phyloP scores from a whole-genome alignment of 2,888 invertebrate genomes.

The Fragum sueziense region DNA sequence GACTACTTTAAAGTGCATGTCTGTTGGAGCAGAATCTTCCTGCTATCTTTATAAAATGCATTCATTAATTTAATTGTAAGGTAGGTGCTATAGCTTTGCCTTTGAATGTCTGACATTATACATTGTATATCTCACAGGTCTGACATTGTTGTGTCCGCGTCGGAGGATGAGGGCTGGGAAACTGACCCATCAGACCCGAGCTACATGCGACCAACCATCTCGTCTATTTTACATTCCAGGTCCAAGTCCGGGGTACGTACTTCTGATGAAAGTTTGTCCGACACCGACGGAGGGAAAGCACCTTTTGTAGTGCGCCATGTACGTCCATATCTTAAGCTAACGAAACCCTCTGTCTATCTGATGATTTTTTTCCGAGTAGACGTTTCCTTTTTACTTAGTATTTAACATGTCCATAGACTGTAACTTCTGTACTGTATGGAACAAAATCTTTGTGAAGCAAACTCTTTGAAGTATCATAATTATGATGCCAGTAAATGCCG shows the following conservation, averaged over 20 bases:
- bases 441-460: too few species aligned
- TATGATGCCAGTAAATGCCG: too few species aligned
- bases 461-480: too few species aligned
- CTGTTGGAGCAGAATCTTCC: too few species aligned
- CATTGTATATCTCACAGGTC: slow-evolving; percentile 58
- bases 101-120: too few species aligned
- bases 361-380: not conserved
- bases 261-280: slow-evolving; percentile 64
- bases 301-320: slow-evolving; percentile 78
- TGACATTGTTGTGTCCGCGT: slow-evolving; percentile 38
- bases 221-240: slow-evolving; percentile 78
- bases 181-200: slow-evolving; percentile 51
- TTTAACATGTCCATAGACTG: too few species aligned
- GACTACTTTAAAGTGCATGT: too few species aligned
- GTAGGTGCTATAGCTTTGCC: too few species aligned
- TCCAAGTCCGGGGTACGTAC: slow-evolving; percentile 71
- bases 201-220: slow-evolving; percentile 70
- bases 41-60: too few species aligned
- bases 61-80: too few species aligned
- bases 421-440: too few species aligned
- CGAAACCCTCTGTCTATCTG: not conserved
- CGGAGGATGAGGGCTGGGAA: slow-evolving; percentile 58
- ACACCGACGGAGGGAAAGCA: slow-evolving; percentile 63
- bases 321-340: slow-evolving; percentile 35
- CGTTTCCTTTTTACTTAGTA: too few species aligned